These are phyloP conservation scores for Acleris holmiana DNA, from an alignment of 2,888 invertebrate genomes.

Conservation along the genomic window DNA sequence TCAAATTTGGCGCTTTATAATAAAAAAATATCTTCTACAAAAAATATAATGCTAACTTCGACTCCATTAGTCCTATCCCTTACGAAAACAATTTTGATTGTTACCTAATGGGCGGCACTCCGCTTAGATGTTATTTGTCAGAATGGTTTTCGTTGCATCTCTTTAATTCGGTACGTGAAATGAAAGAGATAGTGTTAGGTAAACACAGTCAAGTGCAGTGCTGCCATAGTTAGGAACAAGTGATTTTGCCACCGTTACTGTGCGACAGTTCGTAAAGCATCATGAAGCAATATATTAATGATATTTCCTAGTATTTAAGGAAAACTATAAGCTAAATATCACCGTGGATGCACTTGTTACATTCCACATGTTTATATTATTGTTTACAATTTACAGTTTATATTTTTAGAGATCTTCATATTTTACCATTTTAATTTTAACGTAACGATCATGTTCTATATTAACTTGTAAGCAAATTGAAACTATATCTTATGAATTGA, in stretches of 20 bases:
- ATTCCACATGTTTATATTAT: slow-evolving; percentile 46
- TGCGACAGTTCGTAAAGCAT: slow-evolving; percentile 13
- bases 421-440: slow-evolving; percentile 13
- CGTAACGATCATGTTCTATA: slow-evolving; percentile 7
- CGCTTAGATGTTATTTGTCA: too few species aligned
- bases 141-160: too few species aligned
- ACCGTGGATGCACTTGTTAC: slow-evolving; percentile 48
- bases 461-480: slow-evolving; percentile 10
- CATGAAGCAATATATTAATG: slow-evolving; percentile 24
- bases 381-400: slow-evolving; percentile 39
- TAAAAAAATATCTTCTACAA: too few species aligned
- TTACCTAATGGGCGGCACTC: too few species aligned
- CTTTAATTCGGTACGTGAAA: too few species aligned
- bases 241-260: not conserved
- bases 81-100: too few species aligned
- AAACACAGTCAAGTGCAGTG: too few species aligned
- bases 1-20: too few species aligned
- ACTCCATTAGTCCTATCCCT: too few species aligned
- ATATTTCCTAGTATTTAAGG: slow-evolving; percentile 27
- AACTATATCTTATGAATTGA: slow-evolving; percentile 20
- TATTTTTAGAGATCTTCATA: slow-evolving; percentile 35
- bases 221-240: too few species aligned
- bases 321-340: slow-evolving; percentile 10
- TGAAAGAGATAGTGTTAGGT: too few species aligned
- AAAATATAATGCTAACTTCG: too few species aligned